Evolutionary conservation across 2,797 vertebrate genomes (phyloP).

Genomic region (Sorex maritimensis): DNA sequence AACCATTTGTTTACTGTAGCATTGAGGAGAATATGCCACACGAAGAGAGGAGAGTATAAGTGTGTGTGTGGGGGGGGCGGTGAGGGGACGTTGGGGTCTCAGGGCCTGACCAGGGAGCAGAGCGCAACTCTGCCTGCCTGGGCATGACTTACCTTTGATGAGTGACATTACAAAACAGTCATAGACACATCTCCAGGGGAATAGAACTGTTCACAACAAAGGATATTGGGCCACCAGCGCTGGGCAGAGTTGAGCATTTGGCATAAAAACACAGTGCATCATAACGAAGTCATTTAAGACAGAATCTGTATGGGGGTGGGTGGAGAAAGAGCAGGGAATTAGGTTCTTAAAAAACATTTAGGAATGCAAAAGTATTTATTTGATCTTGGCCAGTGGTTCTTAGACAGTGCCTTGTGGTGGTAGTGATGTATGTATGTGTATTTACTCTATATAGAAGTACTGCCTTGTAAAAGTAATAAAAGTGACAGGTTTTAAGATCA

Average conservation of each 20-base stretch:
- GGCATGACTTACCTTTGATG: slow-evolving; percentile 59
- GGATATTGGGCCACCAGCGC: slow-evolving; percentile 98
- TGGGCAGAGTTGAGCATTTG: slow-evolving; percentile 96
- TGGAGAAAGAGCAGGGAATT: too few species aligned
- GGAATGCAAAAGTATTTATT: slow-evolving; percentile 50
- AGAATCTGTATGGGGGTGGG: slow-evolving; percentile 92
- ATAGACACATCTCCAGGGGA: background rate
- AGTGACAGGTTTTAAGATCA: slow-evolving; percentile 19
- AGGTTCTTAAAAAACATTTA: background rate
- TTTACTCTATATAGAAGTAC: background rate
- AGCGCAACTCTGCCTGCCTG: background rate
- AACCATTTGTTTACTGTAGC: background rate
- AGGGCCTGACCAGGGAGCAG: background rate
- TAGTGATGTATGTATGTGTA: too few species aligned
- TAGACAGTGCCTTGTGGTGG: background rate
- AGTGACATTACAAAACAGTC: background rate
- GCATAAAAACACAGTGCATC: slow-evolving; percentile 99
- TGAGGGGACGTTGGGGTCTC: background rate
- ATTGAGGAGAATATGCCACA: background rate
- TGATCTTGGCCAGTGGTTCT: slow-evolving; percentile 25
- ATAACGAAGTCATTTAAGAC: slow-evolving; percentile 97
- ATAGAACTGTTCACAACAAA: slow-evolving; percentile 88
- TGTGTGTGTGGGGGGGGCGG: too few species aligned
- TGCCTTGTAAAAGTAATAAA: background rate
- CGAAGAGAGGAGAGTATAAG: background rate